Base-by-base conservation (phyloP, 2,888 invertebrate species). In the Chloroclystis v-ata region DNA sequence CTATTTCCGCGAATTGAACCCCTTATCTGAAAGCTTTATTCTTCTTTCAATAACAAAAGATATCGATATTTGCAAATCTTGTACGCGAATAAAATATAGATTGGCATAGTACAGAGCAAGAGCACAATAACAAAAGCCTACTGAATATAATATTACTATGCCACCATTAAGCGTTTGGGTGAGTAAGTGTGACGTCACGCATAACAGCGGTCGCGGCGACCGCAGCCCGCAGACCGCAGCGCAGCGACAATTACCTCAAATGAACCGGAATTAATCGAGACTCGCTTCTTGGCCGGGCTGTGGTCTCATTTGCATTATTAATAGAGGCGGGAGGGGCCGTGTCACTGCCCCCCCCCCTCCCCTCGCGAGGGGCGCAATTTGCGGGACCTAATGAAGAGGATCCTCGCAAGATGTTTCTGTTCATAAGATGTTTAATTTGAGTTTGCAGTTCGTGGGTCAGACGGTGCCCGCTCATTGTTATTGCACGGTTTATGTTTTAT, bases 301-400 rank as follows among this genome's bases (percentile, higher is more conserved):
- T 83, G 85, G 85, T 82, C 86, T 86, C 85, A 86, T 86, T 86
- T 86, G 82, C 86, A 87, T 88, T 87, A 88, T 88, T 88, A 87
- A 87, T 87, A 86, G 85, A 82, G 78, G 75, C 78, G 73, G 72
- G 65, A 54, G 57, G 56, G 62, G 62, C 66, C 69, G 74, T 83
- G 82, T 82, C 83, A 83, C 76, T 83, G 78, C 75, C 75, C 75
- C 72, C 73, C 52, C 68, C 60, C 61, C 58, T 65, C 61, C 57
- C 61, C 64, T 32, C 28, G 25, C 28, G 20, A 29, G 49, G 43
- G 35, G 43, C 71, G 72, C 84, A 82, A 82, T 79, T 83, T 82
- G 78, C 77, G 78, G 78, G 71, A 77, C 81, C 83, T 87, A 87
- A 87, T 87, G 86, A 87, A 87, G 84, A 87, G 86, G 78, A 82